Evolutionary conservation across 2,797 vertebrate species (phyloP).

Genomic region (Phyllotis vaccarum): DNA sequence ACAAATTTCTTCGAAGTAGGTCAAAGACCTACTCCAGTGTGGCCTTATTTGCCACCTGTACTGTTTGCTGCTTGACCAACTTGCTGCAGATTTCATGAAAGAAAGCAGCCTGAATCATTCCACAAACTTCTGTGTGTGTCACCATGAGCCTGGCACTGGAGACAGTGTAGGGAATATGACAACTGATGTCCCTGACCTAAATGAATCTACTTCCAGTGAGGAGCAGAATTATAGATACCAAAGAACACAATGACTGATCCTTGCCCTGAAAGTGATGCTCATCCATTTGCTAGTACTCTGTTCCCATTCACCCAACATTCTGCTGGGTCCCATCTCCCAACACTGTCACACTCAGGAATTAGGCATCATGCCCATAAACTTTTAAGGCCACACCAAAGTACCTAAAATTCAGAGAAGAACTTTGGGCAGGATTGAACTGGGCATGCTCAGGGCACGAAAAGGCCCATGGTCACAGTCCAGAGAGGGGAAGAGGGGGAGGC

Average conservation of each 20-base stretch:
- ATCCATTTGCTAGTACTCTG: background rate
- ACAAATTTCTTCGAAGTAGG: background rate
- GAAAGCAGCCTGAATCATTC: background rate
- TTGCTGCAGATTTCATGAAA: background rate
- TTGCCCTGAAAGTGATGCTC: background rate
- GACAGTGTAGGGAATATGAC: background rate
- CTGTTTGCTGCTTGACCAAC: background rate
- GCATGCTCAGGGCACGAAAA: background rate
- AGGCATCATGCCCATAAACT: background rate
- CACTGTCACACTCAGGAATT: background rate
- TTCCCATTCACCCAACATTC: background rate
- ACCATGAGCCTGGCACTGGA: background rate
- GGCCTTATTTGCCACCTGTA: background rate
- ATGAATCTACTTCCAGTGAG: background rate
- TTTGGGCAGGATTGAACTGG: background rate
- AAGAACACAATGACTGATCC: background rate
- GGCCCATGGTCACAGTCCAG: rapidly evolving
- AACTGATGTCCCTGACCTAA: background rate
- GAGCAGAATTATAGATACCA: background rate
- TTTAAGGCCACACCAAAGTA: background rate
- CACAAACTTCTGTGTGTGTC: background rate
- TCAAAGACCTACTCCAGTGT: background rate
- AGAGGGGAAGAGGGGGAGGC: background rate
- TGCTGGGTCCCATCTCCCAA: no score
- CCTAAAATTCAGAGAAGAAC: background rate